Percentiles rank a stretch among this genome's conserved stretches.
Conservation (phyloP, 2,113 vertebrate species). For the Acrocephalus arundinaceus region DNA sequence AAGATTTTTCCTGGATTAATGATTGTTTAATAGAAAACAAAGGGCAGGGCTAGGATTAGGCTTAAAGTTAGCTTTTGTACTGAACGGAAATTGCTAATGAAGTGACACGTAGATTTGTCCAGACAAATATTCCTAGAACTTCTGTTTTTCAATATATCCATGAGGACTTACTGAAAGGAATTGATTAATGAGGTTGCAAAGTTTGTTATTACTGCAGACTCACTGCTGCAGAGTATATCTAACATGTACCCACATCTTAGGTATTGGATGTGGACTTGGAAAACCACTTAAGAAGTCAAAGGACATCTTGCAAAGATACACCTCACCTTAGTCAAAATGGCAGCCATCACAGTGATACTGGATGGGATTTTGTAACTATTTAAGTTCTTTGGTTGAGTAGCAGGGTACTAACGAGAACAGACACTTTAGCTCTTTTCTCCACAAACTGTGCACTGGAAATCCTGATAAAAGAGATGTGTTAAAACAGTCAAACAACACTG, state of each 20-base stretch:
- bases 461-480: not conserved
- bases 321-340: not conserved
- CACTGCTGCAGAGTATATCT: not conserved
- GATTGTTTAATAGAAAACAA: slow-evolving; percentile 46
- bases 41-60: not conserved
- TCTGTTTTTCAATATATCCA: not conserved
- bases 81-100: not conserved
- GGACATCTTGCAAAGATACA: not conserved
- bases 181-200: not conserved
- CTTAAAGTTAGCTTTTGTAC: not conserved
- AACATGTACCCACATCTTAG: not conserved
- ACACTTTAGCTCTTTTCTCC: not conserved
- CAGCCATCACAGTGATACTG: not conserved
- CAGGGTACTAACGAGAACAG: not conserved
- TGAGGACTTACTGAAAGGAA: not conserved
- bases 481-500: not conserved
- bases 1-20: slow-evolving; percentile 54
- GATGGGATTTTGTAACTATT: not conserved
- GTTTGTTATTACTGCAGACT: not conserved
- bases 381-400: not conserved
- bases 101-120: not conserved
- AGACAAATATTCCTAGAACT: not conserved
- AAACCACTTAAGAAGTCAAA: not conserved
- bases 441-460: not conserved
- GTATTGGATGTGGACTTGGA: not conserved